Conservation (phyloP, 2,113 vertebrate genomes). For the Eupsittula cactorum region DNA sequence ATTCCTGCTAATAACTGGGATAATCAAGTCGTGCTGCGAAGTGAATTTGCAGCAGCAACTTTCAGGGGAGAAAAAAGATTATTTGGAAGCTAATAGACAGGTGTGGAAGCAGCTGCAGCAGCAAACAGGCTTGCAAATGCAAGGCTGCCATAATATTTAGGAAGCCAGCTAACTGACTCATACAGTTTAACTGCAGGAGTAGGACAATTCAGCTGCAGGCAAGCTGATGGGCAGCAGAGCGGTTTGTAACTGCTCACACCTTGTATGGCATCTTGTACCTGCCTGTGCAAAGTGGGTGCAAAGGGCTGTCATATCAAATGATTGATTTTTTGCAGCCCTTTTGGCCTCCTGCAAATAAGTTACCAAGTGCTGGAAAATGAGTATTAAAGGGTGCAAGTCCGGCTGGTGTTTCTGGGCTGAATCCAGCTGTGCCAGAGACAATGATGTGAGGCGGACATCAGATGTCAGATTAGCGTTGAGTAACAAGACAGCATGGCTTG, state of each 20-base stretch:
- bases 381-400: not conserved
- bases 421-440: slow-evolving; percentile 31
- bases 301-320: not conserved
- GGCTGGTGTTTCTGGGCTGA: not conserved
- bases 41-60: not conserved
- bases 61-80: not conserved
- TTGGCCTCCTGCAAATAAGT: not conserved
- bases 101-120: not conserved
- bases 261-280: not conserved
- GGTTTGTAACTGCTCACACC: accelerated
- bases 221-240: accelerated
- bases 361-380: not conserved
- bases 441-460: slow-evolving; percentile 10
- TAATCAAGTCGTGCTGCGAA: not conserved
- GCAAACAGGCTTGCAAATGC: not conserved
- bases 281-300: not conserved
- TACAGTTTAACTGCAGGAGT: not conserved
- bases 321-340: not conserved
- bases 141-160: not conserved
- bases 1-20: slow-evolving; percentile 7
- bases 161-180: accelerated
- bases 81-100: not conserved
- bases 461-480: not conserved
- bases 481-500: slow-evolving; percentile 4
- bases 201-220: accelerated